Evolutionary conservation across 2,888 invertebrate species (phyloP).

Genomic region (Temnothorax rugatulus): DNA sequence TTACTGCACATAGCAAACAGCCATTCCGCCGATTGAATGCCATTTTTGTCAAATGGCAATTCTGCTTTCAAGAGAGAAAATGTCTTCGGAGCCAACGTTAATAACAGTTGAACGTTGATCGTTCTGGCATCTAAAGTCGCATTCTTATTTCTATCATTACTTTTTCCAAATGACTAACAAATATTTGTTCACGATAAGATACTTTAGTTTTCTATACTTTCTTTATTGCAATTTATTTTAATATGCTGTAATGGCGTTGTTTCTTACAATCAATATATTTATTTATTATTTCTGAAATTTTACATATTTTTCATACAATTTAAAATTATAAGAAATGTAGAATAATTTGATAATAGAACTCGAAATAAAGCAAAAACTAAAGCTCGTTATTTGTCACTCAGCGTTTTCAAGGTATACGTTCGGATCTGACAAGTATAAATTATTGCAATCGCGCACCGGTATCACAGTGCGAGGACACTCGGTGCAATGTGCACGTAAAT

Average conservation of each 20-base stretch:
- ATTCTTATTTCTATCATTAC: not conserved
- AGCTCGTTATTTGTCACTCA: conserved; percentile 11
- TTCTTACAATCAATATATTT: not conserved
- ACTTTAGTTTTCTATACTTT: not conserved
- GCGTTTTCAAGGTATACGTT: not conserved
- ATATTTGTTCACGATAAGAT: not conserved
- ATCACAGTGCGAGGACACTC: conserved; percentile 48
- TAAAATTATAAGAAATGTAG: not conserved
- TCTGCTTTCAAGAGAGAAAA: not conserved
- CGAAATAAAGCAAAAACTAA: not conserved
- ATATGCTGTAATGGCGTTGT: not conserved
- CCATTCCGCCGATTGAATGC: not conserved
- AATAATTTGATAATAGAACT: not conserved
- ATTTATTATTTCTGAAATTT: not conserved
- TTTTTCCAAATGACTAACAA: not conserved
- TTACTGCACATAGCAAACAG: conserved; percentile 23
- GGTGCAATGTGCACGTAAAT: conserved; percentile 35
- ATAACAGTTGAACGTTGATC: not conserved
- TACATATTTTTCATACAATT: not conserved
- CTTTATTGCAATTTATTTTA: not conserved
- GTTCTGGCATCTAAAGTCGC: not conserved
- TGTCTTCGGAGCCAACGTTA: not conserved
- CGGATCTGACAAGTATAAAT: conserved; percentile 45
- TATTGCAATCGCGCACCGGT: conserved; percentile 46
- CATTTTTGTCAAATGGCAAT: conserved; percentile 32